Base-by-base conservation (phyloP, 2,888 invertebrate genomes). In the Erannis defoliaria region DNA sequence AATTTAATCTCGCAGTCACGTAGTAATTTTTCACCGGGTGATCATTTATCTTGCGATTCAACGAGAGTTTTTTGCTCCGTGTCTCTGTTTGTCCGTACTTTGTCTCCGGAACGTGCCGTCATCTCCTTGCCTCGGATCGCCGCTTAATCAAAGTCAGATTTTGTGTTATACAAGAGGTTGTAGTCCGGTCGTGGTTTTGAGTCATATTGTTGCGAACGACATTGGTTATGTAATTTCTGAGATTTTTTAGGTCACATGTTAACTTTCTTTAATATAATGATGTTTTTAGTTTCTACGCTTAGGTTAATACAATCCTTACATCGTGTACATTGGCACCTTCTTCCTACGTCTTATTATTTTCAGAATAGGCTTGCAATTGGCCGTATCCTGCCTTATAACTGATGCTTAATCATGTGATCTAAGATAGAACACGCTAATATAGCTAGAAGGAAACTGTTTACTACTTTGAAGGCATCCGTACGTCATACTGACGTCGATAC, bases 1-100 rank as follows among this genome's bases (percentile, higher is more conserved):
- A 55, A 70, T 67, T 70, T 80, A 80, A 82, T 82, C 76, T 73
- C 51, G 43, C 43, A 73, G 76, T 79, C 83, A 82, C 81, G 81
- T 70, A 70, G 70, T 74, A 68, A 81, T 82, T 76, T 78, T 80
- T 81, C 81, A 82, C 75, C 56, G 42, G 51, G 65, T 65, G 60
- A 64, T 64, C 66, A 74, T 72, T 71, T 61, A 71, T 73, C 69
- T 68, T 67, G 66, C 62, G 60, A 66, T 68, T 70, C 67, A 61
- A 62, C 54, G 56, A 59, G 48, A 60, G 55, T 68, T 68, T 70
- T 71, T 68, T 62, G 64, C 61, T 61, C 33, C 48, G 23, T 57
- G 31, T 58, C 43, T 65, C 66, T 68, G 66, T 64, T 58, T 67
- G 68, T 67, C 56, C 55, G 51, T 60, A 58, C 55, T 55, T 60